Conservation (phyloP, 1,140 invertebrate species). For the Calliphora vicina region DNA sequence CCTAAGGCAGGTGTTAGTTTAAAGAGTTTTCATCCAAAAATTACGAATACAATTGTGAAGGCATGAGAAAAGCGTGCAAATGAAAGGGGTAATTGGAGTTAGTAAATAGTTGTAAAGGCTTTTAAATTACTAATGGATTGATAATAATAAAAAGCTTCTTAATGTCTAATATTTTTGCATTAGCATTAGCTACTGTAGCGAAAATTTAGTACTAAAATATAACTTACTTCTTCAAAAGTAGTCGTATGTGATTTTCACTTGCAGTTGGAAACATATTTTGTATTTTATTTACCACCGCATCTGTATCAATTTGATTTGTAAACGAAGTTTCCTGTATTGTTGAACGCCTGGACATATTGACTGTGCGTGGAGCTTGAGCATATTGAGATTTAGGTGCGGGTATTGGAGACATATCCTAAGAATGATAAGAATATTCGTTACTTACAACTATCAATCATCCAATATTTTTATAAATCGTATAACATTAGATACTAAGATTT, state of each 20-base stretch:
- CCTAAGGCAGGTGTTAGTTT: constrained; percentile 63
- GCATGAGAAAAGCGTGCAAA: background rate
- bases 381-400: constrained; percentile 58
- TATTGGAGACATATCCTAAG: constrained; percentile 61
- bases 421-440: background rate
- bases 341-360: constrained; percentile 65
- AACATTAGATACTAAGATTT: no score
- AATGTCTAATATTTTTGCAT: no score
- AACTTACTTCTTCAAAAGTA: constrained; percentile 86
- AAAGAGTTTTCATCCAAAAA: background rate
- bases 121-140: background rate
- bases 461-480: no score
- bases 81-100: background rate
- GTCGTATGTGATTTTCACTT: constrained; percentile 84
- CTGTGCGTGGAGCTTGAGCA: constrained; percentile 60
- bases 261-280: constrained; percentile 92
- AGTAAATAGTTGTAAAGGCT: background rate
- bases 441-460: no score
- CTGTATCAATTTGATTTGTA: constrained; percentile 70
- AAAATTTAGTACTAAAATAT: no score
- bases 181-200: no score
- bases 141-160: no score
- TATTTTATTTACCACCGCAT: constrained; percentile 80
- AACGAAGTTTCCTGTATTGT: constrained; percentile 75
- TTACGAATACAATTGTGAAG: background rate